Evolutionary conservation across 2,888 invertebrate genomes (phyloP), one percentile per base, ranked within the genome.

Genomic region (Stenoptilia bipunctidactyla): DNA sequence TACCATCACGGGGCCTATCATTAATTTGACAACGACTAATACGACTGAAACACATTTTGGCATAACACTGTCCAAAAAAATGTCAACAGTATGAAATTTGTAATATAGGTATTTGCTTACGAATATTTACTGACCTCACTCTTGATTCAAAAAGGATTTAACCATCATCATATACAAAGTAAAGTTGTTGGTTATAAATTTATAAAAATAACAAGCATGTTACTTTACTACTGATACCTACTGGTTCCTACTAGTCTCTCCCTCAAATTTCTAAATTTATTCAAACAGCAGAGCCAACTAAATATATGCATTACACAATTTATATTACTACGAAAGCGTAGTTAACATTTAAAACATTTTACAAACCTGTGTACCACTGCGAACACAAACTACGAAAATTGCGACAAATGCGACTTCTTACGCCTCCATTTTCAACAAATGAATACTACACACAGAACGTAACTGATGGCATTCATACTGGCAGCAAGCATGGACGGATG

Each of bases 341-440:
- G 56, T 50, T 48, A 54, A 27, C 50, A 52, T 46, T 58, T 53
- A 58, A 56, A 60, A 45, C 44, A 45, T 45, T 48, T 47, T 50
- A 73, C 72, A 68, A 50, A 77, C 74, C 56, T 56, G 55, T 49
- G 64, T 64, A 65, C 66, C 53, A 52, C 56, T 60, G 61, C 66
- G 73, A 68, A 68, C 58, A 66, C 66, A 55, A 77, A 76, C 68
- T 68, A 70, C 20, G 20, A 20, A 3, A 20, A 20, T 68, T 71
- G 60, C 68, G 65, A 71, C 72, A 68, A 70, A 63, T 62, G 66
- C 64, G 62, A 66, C 58, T 62, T 72, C 71, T 82, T 76, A 77
- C 74, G 71, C 72, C 73, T 72, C 79, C 82, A 83, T 82, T 76
- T 82, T 74, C 75, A 74, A 82, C 77, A 82, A 80, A 79, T 80